Conservation (phyloP, 2,888 invertebrate genomes). For the Cryptophagus acutangulus region DNA sequence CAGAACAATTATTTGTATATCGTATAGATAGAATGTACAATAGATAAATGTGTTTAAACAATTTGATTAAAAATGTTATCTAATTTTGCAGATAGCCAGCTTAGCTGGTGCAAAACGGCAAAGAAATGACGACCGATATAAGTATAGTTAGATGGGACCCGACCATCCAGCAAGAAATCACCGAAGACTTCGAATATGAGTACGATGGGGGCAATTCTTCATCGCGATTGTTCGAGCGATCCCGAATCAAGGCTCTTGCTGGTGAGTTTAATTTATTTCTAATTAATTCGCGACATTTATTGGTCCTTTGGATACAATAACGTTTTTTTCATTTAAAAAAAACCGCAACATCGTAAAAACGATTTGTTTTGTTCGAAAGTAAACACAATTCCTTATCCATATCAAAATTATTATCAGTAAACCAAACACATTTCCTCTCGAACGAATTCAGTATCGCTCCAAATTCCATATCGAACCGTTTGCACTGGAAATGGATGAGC, state of each 20-base stretch:
- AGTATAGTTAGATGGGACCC: constrained; percentile 97
- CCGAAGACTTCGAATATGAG: constrained; percentile 97
- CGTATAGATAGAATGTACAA: too few relatives aligned
- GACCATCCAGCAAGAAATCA: constrained; percentile 86
- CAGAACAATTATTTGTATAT: not conserved
- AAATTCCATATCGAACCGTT: too few relatives aligned
- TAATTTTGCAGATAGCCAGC: too few relatives aligned
- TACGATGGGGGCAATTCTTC: constrained; percentile 99
- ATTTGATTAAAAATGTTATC: too few relatives aligned
- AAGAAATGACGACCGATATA: constrained; percentile 91
- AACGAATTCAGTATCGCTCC: not conserved
- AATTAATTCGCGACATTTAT: constrained; percentile 3
- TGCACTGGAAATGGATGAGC: too few relatives aligned
- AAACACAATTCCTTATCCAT: constrained; percentile 4
- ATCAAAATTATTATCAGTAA: not conserved
- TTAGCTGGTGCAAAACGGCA: constrained; percentile 32
- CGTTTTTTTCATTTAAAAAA: not conserved
- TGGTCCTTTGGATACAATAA: constrained; percentile 8
- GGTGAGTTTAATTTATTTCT: constrained; percentile 53
- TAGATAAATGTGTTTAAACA: too few relatives aligned
- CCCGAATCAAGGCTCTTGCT: constrained; percentile 97
- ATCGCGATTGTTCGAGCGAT: constrained; percentile 97
- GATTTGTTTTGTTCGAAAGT: not conserved
- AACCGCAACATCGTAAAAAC: constrained; percentile 1
- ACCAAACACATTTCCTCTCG: not conserved